Conservation (phyloP, 2,888 invertebrate species). For the Abscondita cerata region DNA sequence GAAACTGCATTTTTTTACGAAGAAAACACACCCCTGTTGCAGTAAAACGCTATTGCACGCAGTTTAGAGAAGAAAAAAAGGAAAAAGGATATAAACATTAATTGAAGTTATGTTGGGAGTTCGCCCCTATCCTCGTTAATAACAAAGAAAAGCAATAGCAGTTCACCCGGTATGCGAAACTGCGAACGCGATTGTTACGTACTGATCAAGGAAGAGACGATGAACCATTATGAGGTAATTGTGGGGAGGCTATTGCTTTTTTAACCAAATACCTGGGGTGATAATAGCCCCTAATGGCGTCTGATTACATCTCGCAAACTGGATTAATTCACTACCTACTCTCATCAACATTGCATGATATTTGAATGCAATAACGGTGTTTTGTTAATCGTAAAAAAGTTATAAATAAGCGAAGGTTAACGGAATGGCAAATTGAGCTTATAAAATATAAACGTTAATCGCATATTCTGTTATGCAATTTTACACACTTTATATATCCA, state of each 20-base stretch:
- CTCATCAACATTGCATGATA: constrained; percentile 27
- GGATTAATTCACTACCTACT: constrained; percentile 53
- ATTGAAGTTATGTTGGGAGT: constrained; percentile 41
- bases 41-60: constrained; percentile 27
- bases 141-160: constrained; percentile 42
- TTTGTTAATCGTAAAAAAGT: constrained; percentile 15
- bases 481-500: too few relatives aligned
- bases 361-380: constrained; percentile 34
- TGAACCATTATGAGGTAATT: constrained; percentile 58
- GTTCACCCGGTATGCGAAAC: constrained; percentile 38
- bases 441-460: constrained; percentile 1
- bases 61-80: constrained; percentile 34
- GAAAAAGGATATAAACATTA: constrained; percentile 44
- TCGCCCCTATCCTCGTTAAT: constrained; percentile 43
- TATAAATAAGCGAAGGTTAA: constrained; percentile 16
- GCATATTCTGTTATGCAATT: too few relatives aligned
- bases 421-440: constrained; percentile 18
- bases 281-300: constrained; percentile 52
- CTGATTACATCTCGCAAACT: constrained; percentile 54
- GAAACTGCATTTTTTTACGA: constrained; percentile 28
- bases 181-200: constrained; percentile 56
- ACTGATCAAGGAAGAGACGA: constrained; percentile 58
- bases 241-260: constrained; percentile 60
- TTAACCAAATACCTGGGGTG: constrained; percentile 61
- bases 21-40: not conserved